Evolutionary conservation across 53 echinoderm and acorn worm genomes (phyloP), one percentile per base, ranked within the genome.

Genomic region (Patiria pectinifera): DNA sequence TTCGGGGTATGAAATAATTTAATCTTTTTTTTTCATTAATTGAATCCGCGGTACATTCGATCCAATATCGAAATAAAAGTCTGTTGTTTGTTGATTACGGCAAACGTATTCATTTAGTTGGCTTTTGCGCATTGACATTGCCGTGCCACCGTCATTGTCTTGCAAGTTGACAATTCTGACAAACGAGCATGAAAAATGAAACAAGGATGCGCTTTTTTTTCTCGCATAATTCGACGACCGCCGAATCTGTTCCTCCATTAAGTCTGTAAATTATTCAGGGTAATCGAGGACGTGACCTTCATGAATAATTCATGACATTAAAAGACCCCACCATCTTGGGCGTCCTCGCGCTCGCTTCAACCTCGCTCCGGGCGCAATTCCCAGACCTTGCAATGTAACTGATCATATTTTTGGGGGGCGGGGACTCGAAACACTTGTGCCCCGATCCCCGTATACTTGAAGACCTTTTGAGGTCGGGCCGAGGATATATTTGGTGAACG

Each of bases 231-330:
- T 35, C 35, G 35, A 35, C 35, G 35, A 35, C 16, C 19, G 70
- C 21, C 4, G 14, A 70, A 70, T 70, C 70, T 70, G 70, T 70
- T 21, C 70, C 21, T 16, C 16, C 70, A 35, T 19, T 70, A 4
- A 70, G 70, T 70, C 70, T 16, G 21, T 16, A 18, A 16, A 70
- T 45, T 48, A 3, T 21, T 14, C 49, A 48, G 6, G 19, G 11
- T 82, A 86, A 77, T 35, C 87, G 87, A 77, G 87, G 87, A 18
- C 87, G 59, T 44, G 60, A 77, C 87, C 76, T 87, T 87, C 87
- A 22, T 87, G 87, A 87, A 87, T 87, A 77, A 87, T 87, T 49
- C 87, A 87, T 45, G 76, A 19, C 43, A 59, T 60, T 86, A 23
- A 48, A 72, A 35, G 12, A 76, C 24, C 53, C 78, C 26, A 21